phyloP scores from a whole-genome alignment of 2,113 vertebrate species.

The Takifugu flavidus region DNA sequence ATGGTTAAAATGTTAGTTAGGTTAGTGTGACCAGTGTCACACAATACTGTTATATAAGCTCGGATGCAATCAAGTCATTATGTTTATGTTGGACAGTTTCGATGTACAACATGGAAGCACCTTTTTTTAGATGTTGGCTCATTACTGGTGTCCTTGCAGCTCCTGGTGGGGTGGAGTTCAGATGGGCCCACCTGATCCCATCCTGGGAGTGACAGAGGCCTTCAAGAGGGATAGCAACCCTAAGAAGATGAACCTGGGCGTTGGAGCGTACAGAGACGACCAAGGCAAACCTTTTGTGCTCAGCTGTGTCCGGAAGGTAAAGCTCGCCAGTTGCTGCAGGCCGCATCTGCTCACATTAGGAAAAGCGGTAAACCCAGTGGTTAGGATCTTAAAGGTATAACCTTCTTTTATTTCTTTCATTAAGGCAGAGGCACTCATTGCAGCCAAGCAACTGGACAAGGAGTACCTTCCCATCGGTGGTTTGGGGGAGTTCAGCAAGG shows the following conservation, averaged over 20 bases:
- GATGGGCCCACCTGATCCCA: constrained; percentile 95
- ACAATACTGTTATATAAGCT: no score
- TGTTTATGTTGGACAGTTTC: not conserved
- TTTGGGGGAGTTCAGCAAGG: constrained; percentile 83
- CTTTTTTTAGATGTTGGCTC: not conserved
- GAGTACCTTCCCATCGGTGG: constrained; percentile 88
- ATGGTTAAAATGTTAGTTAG: not conserved
- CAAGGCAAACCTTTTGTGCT: constrained; percentile 89
- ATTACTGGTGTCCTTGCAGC: constrained; percentile 62
- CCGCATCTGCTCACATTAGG: not conserved
- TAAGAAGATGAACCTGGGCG: constrained; percentile 97
- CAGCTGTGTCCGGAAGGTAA: constrained; percentile 87
- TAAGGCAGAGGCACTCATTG: constrained; percentile 86
- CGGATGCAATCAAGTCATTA: not conserved
- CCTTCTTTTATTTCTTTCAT: constrained; percentile 4
- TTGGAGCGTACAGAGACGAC: constrained; percentile 93
- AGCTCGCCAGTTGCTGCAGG: not conserved
- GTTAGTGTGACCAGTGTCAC: not conserved
- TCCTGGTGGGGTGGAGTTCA: constrained; percentile 94
- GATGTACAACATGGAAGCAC: not conserved
- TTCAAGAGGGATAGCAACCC: constrained; percentile 88
- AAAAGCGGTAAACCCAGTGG: not conserved
- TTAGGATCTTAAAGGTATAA: not conserved
- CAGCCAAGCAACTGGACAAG: constrained; percentile 89
- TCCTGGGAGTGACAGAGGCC: constrained; percentile 92